Conservation (phyloP, 2,888 invertebrate species). For the Vesta saturnalis region DNA sequence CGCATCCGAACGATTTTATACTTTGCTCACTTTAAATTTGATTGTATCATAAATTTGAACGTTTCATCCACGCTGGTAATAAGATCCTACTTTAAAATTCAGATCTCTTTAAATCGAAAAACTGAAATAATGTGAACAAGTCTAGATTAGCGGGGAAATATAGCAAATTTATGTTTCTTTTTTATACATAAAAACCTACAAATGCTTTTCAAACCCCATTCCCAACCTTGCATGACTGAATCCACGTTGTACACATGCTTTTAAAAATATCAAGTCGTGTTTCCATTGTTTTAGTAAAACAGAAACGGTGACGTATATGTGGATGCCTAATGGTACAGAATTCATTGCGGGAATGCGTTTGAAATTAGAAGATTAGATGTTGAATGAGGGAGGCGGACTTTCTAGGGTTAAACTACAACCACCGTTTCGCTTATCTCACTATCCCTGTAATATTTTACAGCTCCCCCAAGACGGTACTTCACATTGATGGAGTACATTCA, state of each 20-base stretch:
- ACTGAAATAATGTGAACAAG: constrained; percentile 9
- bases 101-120: constrained; percentile 18
- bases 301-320: constrained; percentile 18
- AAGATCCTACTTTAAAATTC: constrained; percentile 32
- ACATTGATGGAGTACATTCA: constrained; percentile 37
- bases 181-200: no score
- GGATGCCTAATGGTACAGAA: constrained; percentile 36
- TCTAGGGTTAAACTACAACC: constrained; percentile 29
- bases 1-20: constrained; percentile 25
- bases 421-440: constrained; percentile 40
- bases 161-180: no score
- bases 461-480: constrained; percentile 39
- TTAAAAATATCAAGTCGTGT: background rate
- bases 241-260: no score
- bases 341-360: constrained; percentile 36
- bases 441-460: constrained; percentile 38
- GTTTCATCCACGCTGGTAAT: constrained; percentile 37
- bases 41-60: constrained; percentile 42
- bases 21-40: constrained; percentile 35
- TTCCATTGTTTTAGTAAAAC: constrained; percentile 2
- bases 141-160: constrained; percentile 18
- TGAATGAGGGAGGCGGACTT: constrained; percentile 28
- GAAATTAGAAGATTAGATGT: constrained; percentile 42
- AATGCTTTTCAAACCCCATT: no score
- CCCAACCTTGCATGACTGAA: background rate